These are phyloP conservation scores for Channa maculata DNA, from an alignment of 2,113 vertebrate genomes.

Conservation along the genomic window DNA sequence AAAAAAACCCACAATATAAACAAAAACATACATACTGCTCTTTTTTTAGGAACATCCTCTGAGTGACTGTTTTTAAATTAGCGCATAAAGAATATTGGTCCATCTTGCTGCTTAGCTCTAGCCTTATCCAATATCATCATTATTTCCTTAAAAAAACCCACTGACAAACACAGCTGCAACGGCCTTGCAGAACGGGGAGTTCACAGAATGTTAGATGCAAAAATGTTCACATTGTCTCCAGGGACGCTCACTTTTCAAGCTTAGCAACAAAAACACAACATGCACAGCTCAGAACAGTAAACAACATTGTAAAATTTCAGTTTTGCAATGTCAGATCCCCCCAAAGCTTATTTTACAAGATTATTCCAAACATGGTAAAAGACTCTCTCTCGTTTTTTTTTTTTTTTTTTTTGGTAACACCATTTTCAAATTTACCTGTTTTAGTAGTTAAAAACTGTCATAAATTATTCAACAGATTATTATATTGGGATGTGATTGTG, in stretches of 20 bases:
- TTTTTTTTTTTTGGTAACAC: too few species aligned
- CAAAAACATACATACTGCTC: constrained; percentile 16
- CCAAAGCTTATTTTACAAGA: constrained; percentile 23
- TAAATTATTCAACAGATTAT: too few species aligned
- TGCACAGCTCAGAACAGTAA: constrained; percentile 25
- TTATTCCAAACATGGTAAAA: constrained; percentile 28
- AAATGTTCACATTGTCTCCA: constrained; percentile 37
- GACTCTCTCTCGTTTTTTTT: too few species aligned
- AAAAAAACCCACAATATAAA: constrained; percentile 37
- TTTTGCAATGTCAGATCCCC: constrained; percentile 6
- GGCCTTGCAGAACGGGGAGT: constrained; percentile 1
- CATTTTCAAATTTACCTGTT: too few species aligned
- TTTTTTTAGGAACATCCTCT: constrained; percentile 11
- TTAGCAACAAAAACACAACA: constrained; percentile 29
- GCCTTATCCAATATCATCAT: too few species aligned
- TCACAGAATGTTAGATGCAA: constrained; percentile 27
- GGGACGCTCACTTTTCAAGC: constrained; percentile 31
- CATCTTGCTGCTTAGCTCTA: not conserved
- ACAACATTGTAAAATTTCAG: constrained; percentile 37
- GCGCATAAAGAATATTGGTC: not conserved
- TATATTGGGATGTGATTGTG: too few species aligned
- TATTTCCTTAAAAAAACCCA: not conserved
- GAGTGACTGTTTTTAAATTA: not conserved
- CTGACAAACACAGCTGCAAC: constrained; percentile 11
- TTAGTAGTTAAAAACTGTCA: too few species aligned